Percentiles rank a stretch among this genome's conserved stretches.
phyloP scores from a whole-genome alignment of 1,140 invertebrate species.

The Marisa cornuarietis region DNA sequence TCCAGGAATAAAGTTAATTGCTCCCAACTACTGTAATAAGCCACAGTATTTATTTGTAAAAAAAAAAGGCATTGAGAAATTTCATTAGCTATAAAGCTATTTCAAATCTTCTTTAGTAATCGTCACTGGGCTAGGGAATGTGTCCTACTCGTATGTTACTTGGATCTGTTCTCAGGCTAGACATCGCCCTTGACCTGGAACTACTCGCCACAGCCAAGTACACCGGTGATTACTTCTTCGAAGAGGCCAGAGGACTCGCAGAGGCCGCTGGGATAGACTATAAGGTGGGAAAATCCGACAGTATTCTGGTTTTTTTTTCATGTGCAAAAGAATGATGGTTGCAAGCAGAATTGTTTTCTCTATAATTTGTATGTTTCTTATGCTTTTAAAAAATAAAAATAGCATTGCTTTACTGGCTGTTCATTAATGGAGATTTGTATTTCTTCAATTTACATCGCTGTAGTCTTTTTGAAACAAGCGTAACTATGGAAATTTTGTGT shows the following conservation, averaged over 20 bases:
- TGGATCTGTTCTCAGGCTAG: slow-evolving; percentile 37
- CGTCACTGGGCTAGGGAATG: too few relatives aligned
- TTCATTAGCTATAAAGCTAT: neutral
- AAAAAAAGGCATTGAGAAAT: neutral
- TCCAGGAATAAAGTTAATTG: neutral
- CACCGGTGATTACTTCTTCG: slow-evolving; percentile 43
- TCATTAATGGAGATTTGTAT: too few relatives aligned
- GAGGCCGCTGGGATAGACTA: slow-evolving; percentile 51
- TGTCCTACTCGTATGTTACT: neutral
- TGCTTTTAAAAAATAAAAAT: neutral
- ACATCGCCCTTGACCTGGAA: slow-evolving; percentile 49
- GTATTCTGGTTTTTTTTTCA: too few relatives aligned
- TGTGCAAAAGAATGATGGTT: too few relatives aligned
- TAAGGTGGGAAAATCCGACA: slow-evolving; percentile 29
- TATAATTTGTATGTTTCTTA: too few relatives aligned
- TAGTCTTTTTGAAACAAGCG: too few relatives aligned
- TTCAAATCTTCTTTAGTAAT: too few relatives aligned
- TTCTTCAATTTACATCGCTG: too few relatives aligned
- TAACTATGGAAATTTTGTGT: too few relatives aligned
- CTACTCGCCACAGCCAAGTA: slow-evolving; percentile 38
- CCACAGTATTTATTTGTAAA: neutral
- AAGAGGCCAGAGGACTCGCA: slow-evolving; percentile 49
- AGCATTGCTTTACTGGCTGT: neutral
- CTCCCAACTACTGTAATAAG: neutral
- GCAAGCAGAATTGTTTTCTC: too few relatives aligned